phyloP scores from a whole-genome alignment of 64 coral and sea anemone species.

The Dendronephthya gigantea region DNA sequence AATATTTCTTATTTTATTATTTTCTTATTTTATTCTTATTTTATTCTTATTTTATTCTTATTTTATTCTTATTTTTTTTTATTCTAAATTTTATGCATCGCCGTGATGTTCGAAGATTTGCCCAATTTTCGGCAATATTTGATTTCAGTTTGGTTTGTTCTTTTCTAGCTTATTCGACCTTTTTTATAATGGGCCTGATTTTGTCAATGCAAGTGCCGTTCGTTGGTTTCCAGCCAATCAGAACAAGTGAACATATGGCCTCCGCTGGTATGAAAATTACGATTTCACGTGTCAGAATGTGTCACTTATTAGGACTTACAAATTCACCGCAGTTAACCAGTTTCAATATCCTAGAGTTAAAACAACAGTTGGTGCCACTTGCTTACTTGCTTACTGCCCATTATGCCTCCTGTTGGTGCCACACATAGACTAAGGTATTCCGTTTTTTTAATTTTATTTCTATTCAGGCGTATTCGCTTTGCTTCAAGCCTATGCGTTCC shows the following conservation, averaged over 20 bases:
- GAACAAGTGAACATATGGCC: conserved; percentile 98
- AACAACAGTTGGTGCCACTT: no score
- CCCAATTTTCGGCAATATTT: background rate
- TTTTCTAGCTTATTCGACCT: conserved; percentile 81
- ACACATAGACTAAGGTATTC: background rate
- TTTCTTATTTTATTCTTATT: background rate
- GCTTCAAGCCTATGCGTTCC: conserved; percentile 78
- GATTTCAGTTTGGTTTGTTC: background rate
- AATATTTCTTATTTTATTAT: no score
- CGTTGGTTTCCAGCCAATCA: conserved; percentile 95
- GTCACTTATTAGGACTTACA: no score
- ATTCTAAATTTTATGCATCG: no score
- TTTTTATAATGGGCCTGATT: conserved; percentile 85
- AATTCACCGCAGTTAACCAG: no score
- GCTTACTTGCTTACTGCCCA: no score
- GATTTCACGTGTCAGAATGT: background rate
- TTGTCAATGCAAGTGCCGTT: conserved; percentile 99
- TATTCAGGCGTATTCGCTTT: conserved; percentile 73
- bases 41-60: no score
- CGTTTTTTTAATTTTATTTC: background rate
- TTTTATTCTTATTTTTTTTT: no score
- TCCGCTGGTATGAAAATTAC: conserved; percentile 51
- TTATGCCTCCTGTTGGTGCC: no score
- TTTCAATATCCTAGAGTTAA: no score
- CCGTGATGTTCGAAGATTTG: no score